Base-by-base conservation (phyloP, 2,113 vertebrate species). In the Sylvia atricapilla region DNA sequence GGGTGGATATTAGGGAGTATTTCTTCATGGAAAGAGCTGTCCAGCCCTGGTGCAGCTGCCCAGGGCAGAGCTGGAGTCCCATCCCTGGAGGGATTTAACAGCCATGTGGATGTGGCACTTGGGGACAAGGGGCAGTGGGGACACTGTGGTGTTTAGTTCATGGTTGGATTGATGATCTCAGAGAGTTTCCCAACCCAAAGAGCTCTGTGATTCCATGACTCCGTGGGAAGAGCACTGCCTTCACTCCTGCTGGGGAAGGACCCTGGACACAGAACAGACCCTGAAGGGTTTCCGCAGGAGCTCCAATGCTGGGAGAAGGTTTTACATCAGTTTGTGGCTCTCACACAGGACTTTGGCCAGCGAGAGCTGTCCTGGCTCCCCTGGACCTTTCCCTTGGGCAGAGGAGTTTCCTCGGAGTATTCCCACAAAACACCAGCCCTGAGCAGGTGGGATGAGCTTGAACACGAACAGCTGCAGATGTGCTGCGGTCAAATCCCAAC, bases 1-100 rank as follows among this genome's bases (percentile, higher is more conserved):
- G n/a, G 28, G 0, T 22, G 41, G 50, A 47, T 2, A 1, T 10
- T 12, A n/a, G 59, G 41, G 2, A 39, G 0, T n/a, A 55, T 63
- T 15, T 0, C 23, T 55, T 19, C 24, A 3, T 27, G 23, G 14
- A 33, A 46, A 41, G 41, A 11, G 6, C 6, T 11, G 0, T 52
- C 66, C 50, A 30, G 33, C 21, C 5, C 6, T 44, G 56, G 20
- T 1, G 33, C 1, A 11, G 11, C 1, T 74, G 27, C 59, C 19
- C 59, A 47, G n/a, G 28, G 7, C 6, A 5, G 22, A 1, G 39
- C 0, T 3, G 3, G 23, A 47, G 11, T 19, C 2, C 59, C 49
- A 15, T 18, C 5, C 58, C n/a, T 33, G 33, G 2, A 8, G 14
- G 27, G 28, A 15, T 47, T 55, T 6, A 14, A 33, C 22, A n/a